phyloP scores from a whole-genome alignment of 2,797 vertebrate genomes.

The Heliangelus exortis region DNA sequence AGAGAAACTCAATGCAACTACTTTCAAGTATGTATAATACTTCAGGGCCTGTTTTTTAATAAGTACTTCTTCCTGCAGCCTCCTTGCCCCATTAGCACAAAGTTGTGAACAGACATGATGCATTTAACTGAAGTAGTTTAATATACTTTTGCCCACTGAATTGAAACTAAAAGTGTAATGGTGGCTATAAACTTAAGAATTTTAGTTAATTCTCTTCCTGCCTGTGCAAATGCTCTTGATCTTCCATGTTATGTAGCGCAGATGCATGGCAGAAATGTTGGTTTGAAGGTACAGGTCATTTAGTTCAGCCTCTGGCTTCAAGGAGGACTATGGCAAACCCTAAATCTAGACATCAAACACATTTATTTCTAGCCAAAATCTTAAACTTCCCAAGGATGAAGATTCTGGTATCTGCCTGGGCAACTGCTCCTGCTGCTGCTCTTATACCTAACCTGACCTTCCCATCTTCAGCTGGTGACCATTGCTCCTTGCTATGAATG shows the following conservation, averaged over 20 bases:
- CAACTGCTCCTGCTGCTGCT: background rate
- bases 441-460: background rate
- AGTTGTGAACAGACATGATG: background rate
- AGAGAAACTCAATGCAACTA: conserved; percentile 84
- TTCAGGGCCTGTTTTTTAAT: background rate
- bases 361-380: background rate
- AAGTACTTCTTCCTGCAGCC: background rate
- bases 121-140: background rate
- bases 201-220: background rate
- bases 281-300: background rate
- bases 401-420: background rate
- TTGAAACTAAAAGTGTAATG: background rate
- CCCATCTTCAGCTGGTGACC: background rate
- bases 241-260: background rate
- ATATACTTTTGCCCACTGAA: background rate
- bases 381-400: background rate
- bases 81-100: background rate
- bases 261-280: background rate
- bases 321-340: background rate
- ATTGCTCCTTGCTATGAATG: background rate
- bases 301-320: background rate
- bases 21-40: conserved; percentile 85
- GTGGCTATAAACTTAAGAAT: background rate
- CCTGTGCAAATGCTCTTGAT: background rate
- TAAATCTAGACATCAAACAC: background rate